phyloP scores from a whole-genome alignment of 2,797 vertebrate genomes.

The Ctenosaura bakeri region DNA sequence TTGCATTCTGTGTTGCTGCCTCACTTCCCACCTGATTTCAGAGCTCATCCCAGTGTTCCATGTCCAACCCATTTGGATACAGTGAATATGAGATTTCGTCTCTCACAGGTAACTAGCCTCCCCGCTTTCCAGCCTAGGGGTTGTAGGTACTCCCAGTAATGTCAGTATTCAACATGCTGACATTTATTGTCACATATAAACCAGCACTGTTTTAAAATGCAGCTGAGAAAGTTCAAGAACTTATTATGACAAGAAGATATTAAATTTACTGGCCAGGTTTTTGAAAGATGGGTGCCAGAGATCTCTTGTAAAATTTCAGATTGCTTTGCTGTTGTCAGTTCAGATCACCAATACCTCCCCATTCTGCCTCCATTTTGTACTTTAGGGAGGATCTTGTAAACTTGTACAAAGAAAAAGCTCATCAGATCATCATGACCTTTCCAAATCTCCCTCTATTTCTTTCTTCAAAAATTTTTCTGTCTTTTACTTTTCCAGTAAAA shows the following conservation, averaged over 20 bases:
- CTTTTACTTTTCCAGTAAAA: conserved; percentile 9
- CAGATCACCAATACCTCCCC: conserved; percentile 7
- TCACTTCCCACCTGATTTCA: too few relatives aligned
- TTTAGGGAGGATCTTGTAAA: conserved; percentile 13
- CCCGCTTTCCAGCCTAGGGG: neutral
- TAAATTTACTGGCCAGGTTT: neutral
- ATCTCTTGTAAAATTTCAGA: neutral
- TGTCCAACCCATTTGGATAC: too few relatives aligned
- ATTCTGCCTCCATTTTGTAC: conserved; percentile 21
- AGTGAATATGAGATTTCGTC: too few relatives aligned
- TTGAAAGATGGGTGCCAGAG: conserved; percentile 17
- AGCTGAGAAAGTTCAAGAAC: neutral
- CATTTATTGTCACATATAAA: conserved; percentile 23
- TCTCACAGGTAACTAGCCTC: neutral
- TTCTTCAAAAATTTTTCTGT: conserved; percentile 11
- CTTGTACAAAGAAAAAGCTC: conserved; percentile 22
- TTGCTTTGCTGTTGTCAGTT: conserved; percentile 16
- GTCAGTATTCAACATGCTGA: conserved; percentile 18
- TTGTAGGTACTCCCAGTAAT: conserved; percentile 14
- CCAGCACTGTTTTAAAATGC: neutral
- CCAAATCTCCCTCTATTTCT: neutral
- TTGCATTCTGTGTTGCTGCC: too few relatives aligned
- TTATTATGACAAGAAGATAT: conserved; percentile 13
- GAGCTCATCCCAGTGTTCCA: too few relatives aligned
- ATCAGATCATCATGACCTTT: conserved; percentile 34